Evolutionary conservation across 1,140 invertebrate species (phyloP).

Genomic region (Diachasma alloeum): DNA sequence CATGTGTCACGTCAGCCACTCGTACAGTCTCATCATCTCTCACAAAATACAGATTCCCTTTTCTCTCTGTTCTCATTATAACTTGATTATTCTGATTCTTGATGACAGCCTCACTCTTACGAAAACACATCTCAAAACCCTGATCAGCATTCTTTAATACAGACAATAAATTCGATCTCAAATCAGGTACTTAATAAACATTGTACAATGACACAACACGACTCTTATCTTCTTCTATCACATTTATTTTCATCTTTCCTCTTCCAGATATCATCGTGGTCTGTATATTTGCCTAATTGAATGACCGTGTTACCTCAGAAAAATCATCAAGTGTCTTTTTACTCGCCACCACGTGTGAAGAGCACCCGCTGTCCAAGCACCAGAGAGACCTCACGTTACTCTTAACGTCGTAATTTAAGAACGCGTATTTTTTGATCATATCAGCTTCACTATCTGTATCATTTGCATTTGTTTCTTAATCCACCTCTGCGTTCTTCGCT

Average conservation of each 20-base stretch:
- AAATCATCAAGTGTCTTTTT: background rate
- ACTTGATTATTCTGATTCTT: background rate
- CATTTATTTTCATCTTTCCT: constrained; percentile 17
- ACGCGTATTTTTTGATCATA: too few species aligned
- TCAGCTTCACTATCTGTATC: too few species aligned
- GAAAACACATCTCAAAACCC: background rate
- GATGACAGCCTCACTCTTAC: background rate
- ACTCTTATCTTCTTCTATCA: background rate
- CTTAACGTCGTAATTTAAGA: constrained; percentile 12
- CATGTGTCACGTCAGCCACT: background rate
- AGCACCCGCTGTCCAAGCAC: constrained; percentile 6
- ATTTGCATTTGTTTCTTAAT: too few species aligned
- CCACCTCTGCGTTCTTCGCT: background rate
- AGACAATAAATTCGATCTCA: background rate
- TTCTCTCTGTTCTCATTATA: background rate
- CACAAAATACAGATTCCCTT: background rate
- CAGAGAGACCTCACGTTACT: too few species aligned
- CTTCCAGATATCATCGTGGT: constrained; percentile 8
- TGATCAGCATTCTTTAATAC: background rate
- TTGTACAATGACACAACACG: background rate
- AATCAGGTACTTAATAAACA: background rate
- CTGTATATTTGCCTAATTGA: constrained; percentile 20
- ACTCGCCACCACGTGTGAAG: constrained; percentile 9
- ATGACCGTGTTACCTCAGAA: background rate
- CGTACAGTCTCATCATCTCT: background rate